phyloP scores from a whole-genome alignment of 37 sponge, comb jelly and placozoan species.

The Hormiphora californensis region DNA sequence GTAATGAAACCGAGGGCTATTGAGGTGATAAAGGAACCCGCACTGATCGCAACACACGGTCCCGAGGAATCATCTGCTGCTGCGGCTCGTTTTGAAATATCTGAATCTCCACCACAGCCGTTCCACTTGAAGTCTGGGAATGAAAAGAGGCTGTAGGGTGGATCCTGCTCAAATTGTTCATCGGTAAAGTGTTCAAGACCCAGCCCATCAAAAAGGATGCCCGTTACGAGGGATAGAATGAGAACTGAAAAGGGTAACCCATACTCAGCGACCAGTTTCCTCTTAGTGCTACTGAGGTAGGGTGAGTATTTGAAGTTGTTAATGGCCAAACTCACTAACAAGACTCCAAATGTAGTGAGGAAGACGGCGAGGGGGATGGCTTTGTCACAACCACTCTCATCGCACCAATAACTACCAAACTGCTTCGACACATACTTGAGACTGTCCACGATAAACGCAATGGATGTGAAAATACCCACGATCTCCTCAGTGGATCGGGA shows the following conservation, averaged over 20 bases:
- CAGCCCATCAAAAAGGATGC: neutral
- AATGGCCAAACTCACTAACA: neutral
- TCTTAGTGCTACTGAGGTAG: slow-evolving; percentile 8
- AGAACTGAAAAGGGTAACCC: slow-evolving; percentile 23
- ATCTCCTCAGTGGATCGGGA: slow-evolving; percentile 46
- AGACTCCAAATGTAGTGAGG: neutral
- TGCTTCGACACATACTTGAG: slow-evolving; percentile 24
- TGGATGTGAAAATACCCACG: slow-evolving; percentile 40
- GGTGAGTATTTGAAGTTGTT: slow-evolving; percentile 37
- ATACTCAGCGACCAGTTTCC: slow-evolving; percentile 44
- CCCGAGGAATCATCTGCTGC: neutral
- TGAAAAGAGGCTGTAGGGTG: neutral
- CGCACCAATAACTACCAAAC: slow-evolving; percentile 22
- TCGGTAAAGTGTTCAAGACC: slow-evolving; percentile 3
- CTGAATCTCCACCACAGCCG: neutral
- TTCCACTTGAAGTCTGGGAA: neutral
- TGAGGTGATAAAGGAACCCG: neutral
- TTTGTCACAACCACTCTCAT: neutral
- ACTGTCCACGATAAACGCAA: slow-evolving; percentile 49
- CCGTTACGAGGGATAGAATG: neutral
- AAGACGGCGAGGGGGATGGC: slow-evolving; percentile 1
- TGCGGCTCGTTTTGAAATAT: neutral
- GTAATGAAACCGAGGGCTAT: neutral
- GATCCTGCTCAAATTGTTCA: neutral
- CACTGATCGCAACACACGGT: neutral